A percentile compares a stretch with the other conserved stretches of the same genome.
phyloP scores from a whole-genome alignment of 2,888 invertebrate genomes.

The Microctonus aethiopoides region DNA sequence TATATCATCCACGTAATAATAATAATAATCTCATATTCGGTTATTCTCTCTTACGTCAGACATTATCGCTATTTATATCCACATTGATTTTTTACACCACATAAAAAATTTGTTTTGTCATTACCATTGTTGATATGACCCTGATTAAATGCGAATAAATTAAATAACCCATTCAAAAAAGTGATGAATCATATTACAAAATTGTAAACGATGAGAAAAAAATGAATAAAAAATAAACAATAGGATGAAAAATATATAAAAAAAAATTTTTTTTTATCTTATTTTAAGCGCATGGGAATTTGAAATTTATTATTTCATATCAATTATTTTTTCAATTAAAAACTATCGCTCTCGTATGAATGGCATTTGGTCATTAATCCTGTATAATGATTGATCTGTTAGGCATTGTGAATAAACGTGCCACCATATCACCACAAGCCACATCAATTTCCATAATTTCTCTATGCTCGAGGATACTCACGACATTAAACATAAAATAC shows the following conservation, averaged over 20 bases:
- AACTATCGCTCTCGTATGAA: neutral
- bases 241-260: neutral
- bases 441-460: constrained; percentile 27
- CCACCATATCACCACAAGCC: neutral
- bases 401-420: neutral
- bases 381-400: neutral
- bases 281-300: neutral
- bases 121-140: neutral
- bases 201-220: neutral
- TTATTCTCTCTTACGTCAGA: neutral
- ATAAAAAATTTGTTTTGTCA: neutral
- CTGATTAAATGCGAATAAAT: neutral
- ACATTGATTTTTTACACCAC: neutral
- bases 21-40: neutral
- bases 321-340: neutral
- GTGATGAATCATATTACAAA: neutral
- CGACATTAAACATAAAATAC: neutral
- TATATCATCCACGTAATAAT: no score
- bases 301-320: neutral
- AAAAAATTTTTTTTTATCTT: neutral
- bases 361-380: neutral
- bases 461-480: constrained; percentile 29
- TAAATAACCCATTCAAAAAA: neutral
- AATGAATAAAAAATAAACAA: neutral
- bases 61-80: neutral